Evolutionary conservation across 1,140 invertebrate species (phyloP).

Genomic region (Heterodera carotae): DNA sequence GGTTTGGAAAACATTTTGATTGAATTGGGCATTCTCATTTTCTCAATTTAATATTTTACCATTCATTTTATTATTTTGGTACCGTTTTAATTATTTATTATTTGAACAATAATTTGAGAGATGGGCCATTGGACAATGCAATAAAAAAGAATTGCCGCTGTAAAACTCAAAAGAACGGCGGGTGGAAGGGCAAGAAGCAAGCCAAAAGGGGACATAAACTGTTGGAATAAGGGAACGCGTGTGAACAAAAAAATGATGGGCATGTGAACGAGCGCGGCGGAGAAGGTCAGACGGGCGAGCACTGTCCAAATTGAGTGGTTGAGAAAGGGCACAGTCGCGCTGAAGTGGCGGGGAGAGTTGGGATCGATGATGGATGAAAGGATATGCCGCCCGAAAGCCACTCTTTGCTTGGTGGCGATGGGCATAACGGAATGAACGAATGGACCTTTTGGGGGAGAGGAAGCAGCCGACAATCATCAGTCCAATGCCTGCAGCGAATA

Average conservation of each 20-base stretch:
- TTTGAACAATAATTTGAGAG: slow-evolving; percentile 16
- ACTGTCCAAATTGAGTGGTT: slow-evolving; percentile 43
- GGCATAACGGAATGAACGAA: too few relatives aligned
- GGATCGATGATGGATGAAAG: too few relatives aligned
- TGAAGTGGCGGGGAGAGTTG: too few relatives aligned
- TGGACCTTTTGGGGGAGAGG: slow-evolving; percentile 28
- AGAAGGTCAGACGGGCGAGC: slow-evolving; percentile 59
- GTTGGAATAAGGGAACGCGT: slow-evolving; percentile 51
- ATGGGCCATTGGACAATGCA: slow-evolving; percentile 56
- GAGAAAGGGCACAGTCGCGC: too few relatives aligned
- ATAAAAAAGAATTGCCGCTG: slow-evolving; percentile 57
- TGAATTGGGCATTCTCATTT: not conserved
- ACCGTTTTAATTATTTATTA: too few relatives aligned
- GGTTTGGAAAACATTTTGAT: not conserved
- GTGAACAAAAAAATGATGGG: slow-evolving; percentile 60
- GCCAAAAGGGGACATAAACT: slow-evolving; percentile 41
- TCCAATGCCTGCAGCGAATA: slow-evolving; percentile 56
- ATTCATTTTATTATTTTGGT: not conserved
- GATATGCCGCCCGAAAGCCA: too few relatives aligned
- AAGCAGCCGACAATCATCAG: slow-evolving; percentile 46
- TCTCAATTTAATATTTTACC: not conserved
- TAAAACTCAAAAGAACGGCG: slow-evolving; percentile 51
- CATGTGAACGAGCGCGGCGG: slow-evolving; percentile 62
- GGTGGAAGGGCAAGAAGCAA: slow-evolving; percentile 55
- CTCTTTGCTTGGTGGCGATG: too few relatives aligned